Percentiles rank a stretch among this genome's conserved stretches.
phyloP scores from a whole-genome alignment of 2,888 invertebrate genomes.

The Eristalinus sepulchralis region DNA sequence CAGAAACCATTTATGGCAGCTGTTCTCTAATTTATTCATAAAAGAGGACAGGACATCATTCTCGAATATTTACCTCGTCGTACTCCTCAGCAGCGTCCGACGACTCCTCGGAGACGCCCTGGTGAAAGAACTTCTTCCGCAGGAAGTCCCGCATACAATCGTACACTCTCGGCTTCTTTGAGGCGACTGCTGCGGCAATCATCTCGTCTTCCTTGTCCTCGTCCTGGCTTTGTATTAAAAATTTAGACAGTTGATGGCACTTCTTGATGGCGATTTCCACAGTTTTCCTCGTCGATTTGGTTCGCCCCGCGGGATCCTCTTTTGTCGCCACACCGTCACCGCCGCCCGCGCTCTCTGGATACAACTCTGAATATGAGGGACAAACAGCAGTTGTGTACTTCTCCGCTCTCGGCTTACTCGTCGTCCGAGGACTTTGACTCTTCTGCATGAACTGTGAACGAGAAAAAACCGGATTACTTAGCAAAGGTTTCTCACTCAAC shows the following conservation, averaged over 20 bases:
- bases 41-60: conserved; percentile 18
- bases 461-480: conserved; percentile 32
- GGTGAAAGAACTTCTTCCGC: conserved; percentile 77
- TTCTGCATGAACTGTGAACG: conserved; percentile 58
- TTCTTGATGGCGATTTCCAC: conserved; percentile 75
- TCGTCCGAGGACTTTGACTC: conserved; percentile 54
- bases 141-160: conserved; percentile 79
- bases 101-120: conserved; percentile 53
- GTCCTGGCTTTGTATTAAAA: conserved; percentile 66
- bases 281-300: conserved; percentile 72
- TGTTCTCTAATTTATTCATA: conserved; percentile 37
- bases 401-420: conserved; percentile 18
- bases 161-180: conserved; percentile 77
- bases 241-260: conserved; percentile 76
- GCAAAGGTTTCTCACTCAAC: background rate
- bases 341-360: conserved; percentile 70
- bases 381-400: conserved; percentile 72
- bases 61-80: conserved; percentile 53
- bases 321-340: conserved; percentile 32
- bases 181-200: conserved; percentile 52
- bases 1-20: conserved; percentile 28
- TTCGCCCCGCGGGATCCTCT: conserved; percentile 43
- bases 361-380: conserved; percentile 75
- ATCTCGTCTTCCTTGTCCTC: conserved; percentile 62
- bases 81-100: conserved; percentile 45